Evolutionary conservation across 2,888 invertebrate species (phyloP).

Genomic region (Spilarctia lutea): DNA sequence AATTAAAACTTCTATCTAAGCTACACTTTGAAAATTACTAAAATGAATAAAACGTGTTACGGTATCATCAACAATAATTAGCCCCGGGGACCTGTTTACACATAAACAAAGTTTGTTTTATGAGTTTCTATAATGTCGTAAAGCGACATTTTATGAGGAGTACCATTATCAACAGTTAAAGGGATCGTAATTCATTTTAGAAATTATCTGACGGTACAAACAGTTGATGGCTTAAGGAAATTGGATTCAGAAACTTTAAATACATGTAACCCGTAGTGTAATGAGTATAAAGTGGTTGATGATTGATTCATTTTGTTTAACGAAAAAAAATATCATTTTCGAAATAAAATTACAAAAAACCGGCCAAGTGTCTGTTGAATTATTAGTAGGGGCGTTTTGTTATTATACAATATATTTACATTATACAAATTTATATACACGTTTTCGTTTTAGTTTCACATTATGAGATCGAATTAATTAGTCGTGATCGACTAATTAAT

Average conservation of each 20-base stretch:
- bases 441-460: no score
- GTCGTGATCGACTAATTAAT: no score
- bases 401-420: no score
- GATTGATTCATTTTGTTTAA: neutral
- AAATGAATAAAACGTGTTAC: constrained; percentile 36
- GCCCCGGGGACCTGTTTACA: constrained; percentile 38
- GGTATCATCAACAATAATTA: constrained; percentile 46
- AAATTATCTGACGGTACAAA: constrained; percentile 47
- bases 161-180: constrained; percentile 49
- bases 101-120: constrained; percentile 52
- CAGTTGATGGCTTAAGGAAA: constrained; percentile 18
- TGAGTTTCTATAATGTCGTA: constrained; percentile 46
- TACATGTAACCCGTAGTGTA: neutral
- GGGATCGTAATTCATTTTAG: constrained; percentile 45
- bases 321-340: neutral
- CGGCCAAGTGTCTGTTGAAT: no score
- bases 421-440: no score
- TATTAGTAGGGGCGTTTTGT: no score
- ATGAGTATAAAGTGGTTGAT: neutral
- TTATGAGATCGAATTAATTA: no score
- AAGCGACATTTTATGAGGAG: constrained; percentile 49
- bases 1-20: constrained; percentile 35
- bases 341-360: no score
- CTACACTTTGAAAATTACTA: constrained; percentile 27
- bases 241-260: constrained; percentile 8